Base-by-base conservation (phyloP, 2,797 vertebrate species). In the Steatocranus sp. region DNA sequence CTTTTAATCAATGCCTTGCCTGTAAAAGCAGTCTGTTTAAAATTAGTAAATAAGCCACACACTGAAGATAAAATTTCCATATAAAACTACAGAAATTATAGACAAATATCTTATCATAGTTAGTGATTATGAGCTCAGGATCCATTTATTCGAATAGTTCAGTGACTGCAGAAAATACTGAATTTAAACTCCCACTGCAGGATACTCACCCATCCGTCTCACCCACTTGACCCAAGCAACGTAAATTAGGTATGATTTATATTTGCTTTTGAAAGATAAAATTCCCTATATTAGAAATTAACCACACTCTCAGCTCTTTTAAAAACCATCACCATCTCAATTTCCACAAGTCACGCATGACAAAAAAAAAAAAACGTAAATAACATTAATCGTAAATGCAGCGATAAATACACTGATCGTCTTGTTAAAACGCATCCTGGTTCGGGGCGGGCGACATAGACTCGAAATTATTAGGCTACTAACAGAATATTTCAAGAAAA, bases 231-330 rank as follows among this genome's bases (percentile, higher is more conserved):
- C 1, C 1, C 10, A 73, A 46, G 25, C 25, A 30, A 73, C 0
- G 3, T 48, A 70, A 46, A 70, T 70, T 18, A 20, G 36, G 15
- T 3, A 70, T 70, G 38, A 27, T 18, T 70, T 27, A 46, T 11
- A 70, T 70, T 41, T 70, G 66, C 23, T 11, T 70, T 27, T 70
- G 23, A 68, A 68, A 18, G 63, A 43, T 11, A 68, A 68, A 27
- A 5, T 68, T 41, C 23, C 41, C 6, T 43, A 14, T 23, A 41
- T 41, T 66, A 27, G 14, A 46, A 43, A 70, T 27, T 7, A 70
- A 11, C 38, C 23, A 41, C 23, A 70, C 23, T 70, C 41, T 27
- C 38, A 70, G 66, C 38, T 18, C 25, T 48, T 48, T 46, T 25
- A 73, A 48, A 48, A 27, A 2, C 23, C 41, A 46, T 27, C 66